Conservation (phyloP, 1,140 invertebrate genomes). For the Carposina sasakii region DNA sequence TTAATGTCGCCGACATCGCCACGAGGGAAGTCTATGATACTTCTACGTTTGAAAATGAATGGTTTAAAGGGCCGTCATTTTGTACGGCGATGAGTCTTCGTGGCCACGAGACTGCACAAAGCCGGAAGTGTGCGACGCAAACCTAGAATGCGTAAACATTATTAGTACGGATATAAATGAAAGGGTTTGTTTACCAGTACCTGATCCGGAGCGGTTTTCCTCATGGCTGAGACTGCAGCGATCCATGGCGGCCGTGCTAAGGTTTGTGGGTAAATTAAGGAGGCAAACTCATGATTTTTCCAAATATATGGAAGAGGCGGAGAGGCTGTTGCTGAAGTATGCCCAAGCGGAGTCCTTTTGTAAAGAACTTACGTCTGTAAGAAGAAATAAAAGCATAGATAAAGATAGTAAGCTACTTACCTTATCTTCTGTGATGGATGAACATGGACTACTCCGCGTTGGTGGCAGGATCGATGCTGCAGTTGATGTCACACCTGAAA, state of each 20-base stretch:
- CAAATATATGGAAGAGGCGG: conserved; percentile 1
- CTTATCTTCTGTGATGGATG: conserved; percentile 7
- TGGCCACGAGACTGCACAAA: conserved; percentile 3
- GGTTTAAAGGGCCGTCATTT: conserved; percentile 13
- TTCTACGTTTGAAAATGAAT: conserved; percentile 1
- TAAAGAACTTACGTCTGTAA: background rate
- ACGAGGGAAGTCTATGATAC: conserved; percentile 2
- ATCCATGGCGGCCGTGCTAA: background rate
- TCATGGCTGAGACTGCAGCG: conserved; percentile 14
- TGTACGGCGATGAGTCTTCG: background rate
- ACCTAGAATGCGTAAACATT: background rate
- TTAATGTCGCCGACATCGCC: conserved; percentile 41
- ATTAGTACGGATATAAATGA: background rate
- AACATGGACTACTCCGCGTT: conserved; percentile 4
- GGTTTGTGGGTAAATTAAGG: conserved; percentile 7
- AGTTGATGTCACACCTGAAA: background rate
- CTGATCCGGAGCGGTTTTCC: conserved; percentile 11
- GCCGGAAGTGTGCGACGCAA: background rate
- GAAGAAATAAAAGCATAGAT: background rate
- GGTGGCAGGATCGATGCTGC: conserved; percentile 11
- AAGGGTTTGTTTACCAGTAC: conserved; percentile 10
- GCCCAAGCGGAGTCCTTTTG: conserved; percentile 2
- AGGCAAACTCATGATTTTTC: background rate
- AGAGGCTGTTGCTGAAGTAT: background rate
- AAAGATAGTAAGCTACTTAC: conserved; percentile 1